phyloP scores from a whole-genome alignment of 2,888 invertebrate species.

The Synergus laeviventris region DNA sequence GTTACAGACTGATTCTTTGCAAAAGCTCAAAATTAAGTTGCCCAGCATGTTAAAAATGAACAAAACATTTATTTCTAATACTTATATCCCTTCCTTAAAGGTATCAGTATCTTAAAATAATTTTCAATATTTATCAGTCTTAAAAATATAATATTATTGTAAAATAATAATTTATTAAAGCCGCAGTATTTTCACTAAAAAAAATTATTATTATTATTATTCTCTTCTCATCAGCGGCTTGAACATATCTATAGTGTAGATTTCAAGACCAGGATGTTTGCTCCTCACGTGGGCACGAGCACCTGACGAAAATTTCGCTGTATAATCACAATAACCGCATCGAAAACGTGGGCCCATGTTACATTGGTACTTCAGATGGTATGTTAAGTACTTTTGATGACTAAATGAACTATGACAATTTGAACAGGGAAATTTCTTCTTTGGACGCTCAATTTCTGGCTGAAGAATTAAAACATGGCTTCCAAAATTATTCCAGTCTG shows the following conservation, averaged over 20 bases:
- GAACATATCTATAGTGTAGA: constrained; percentile 63
- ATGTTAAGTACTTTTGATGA: constrained; percentile 66
- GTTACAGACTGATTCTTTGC: too few relatives aligned
- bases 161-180: not conserved
- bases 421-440: constrained; percentile 62
- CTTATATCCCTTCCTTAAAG: too few relatives aligned
- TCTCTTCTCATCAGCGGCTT: not conserved
- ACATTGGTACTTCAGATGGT: constrained; percentile 73
- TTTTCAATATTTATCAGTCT: not conserved
- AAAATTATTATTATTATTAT: not conserved
- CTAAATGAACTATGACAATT: constrained; percentile 67
- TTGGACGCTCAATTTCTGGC: not conserved
- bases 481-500: not conserved
- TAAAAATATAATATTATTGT: not conserved
- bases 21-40: too few relatives aligned
- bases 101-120: too few relatives aligned
- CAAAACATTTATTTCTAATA: too few relatives aligned
- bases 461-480: not conserved
- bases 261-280: constrained; percentile 56
- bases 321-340: constrained; percentile 71
- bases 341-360: constrained; percentile 73
- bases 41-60: too few relatives aligned
- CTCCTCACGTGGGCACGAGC: constrained; percentile 67
- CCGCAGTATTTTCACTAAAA: not conserved
- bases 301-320: constrained; percentile 66